Percentiles rank a stretch among this genome's conserved stretches.
Conservation (phyloP, 2,113 vertebrate species). For the Campylomormyrus numenius region DNA sequence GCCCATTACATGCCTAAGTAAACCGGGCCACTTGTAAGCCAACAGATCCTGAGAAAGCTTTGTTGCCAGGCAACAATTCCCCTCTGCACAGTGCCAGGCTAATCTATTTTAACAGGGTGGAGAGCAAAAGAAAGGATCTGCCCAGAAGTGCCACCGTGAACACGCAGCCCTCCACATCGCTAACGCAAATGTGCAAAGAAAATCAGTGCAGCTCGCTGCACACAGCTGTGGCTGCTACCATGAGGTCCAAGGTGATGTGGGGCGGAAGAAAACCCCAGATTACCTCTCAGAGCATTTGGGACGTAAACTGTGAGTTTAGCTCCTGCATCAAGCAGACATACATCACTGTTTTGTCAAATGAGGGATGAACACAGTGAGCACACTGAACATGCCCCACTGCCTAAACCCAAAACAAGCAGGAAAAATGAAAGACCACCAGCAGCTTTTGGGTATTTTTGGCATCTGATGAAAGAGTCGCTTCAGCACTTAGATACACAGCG, state of each 20-base stretch:
- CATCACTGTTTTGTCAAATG: not conserved
- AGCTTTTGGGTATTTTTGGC: conserved; percentile 10
- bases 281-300: not conserved
- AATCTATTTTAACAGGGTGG: conserved; percentile 28
- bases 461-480: conserved; percentile 29
- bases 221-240: not conserved
- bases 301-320: not conserved
- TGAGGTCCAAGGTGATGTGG: not conserved
- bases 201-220: not conserved
- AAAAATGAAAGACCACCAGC: conserved; percentile 14
- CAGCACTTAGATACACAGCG: conserved; percentile 21
- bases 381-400: conserved; percentile 2
- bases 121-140: conserved; percentile 19
- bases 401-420: not conserved
- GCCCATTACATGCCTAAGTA: not conserved
- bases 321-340: not conserved
- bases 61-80: conserved; percentile 40
- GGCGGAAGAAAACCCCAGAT: not conserved
- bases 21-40: conserved; percentile 15
- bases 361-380: not conserved
- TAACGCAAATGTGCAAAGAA: not conserved
- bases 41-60: conserved; percentile 33
- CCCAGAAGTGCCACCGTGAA: conserved; percentile 11
- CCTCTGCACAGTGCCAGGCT: conserved; percentile 13
- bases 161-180: not conserved